These are phyloP conservation scores for Agrochola circellaris DNA, from an alignment of 2,888 invertebrate species.

Conservation along the genomic window DNA sequence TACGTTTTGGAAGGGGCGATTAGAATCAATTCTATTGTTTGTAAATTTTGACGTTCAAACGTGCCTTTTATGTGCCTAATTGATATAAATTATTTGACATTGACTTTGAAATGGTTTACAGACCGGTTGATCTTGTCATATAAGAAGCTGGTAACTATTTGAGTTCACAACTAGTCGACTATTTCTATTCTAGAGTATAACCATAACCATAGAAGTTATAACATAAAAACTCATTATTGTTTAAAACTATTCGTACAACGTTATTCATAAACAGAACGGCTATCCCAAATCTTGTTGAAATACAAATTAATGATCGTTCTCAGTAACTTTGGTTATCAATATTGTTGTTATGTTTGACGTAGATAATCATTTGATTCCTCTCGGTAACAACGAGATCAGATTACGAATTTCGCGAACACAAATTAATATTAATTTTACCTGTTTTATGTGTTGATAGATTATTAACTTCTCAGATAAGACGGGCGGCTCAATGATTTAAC, in stretches of 20 bases:
- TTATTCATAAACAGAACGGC: background rate
- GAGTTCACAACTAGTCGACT: no score
- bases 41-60: no score
- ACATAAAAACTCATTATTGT: background rate
- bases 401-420: constrained; percentile 8
- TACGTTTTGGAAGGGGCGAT: no score
- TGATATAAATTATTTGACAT: no score
- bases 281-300: background rate
- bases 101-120: no score
- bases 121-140: background rate
- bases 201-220: background rate
- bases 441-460: background rate
- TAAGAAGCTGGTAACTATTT: background rate
- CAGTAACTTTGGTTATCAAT: constrained; percentile 12
- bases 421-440: constrained; percentile 23
- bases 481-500: background rate
- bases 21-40: no score
- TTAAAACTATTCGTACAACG: background rate
- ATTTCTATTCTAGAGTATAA: background rate
- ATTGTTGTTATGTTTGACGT: constrained; percentile 1
- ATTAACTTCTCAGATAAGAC: background rate
- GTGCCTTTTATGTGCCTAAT: no score
- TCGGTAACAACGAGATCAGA: constrained; percentile 17
- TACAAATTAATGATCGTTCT: constrained; percentile 11
- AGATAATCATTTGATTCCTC: constrained; percentile 21